A percentile compares a stretch with the other conserved stretches of the same genome.
phyloP scores from a whole-genome alignment of 2,888 invertebrate genomes.

The Eupithecia tripunctaria region DNA sequence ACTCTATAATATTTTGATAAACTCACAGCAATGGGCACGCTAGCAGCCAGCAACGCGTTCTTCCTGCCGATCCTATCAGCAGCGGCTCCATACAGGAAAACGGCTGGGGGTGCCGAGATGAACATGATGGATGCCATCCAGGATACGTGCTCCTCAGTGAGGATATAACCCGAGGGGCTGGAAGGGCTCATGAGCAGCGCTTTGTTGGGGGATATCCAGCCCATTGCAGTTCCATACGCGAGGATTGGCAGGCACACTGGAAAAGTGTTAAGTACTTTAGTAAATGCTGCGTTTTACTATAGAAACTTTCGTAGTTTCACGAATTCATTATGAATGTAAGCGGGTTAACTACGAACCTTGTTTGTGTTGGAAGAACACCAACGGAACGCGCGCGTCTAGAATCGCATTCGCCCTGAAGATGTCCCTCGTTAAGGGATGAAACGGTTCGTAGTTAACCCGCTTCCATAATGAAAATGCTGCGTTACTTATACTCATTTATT shows the following conservation, averaged over 20 bases:
- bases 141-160: slow-evolving; percentile 77
- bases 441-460: too few species aligned
- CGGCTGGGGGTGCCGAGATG: slow-evolving; percentile 83
- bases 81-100: slow-evolving; percentile 79
- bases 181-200: slow-evolving; percentile 72
- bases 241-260: slow-evolving; percentile 83
- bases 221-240: slow-evolving; percentile 82
- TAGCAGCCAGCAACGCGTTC: slow-evolving; percentile 69
- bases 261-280: slow-evolving; percentile 41
- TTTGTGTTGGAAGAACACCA: too few species aligned
- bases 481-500: too few species aligned
- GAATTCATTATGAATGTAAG: too few species aligned
- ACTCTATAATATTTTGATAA: too few species aligned
- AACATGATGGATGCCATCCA: slow-evolving; percentile 85
- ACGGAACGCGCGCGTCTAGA: too few species aligned
- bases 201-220: slow-evolving; percentile 84
- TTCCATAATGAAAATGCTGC: too few species aligned
- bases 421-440: too few species aligned
- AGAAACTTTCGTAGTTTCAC: too few species aligned
- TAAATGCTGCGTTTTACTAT: too few species aligned
- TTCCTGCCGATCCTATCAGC: slow-evolving; percentile 83
- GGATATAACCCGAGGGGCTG: slow-evolving; percentile 65
- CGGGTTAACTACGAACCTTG: too few species aligned
- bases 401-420: too few species aligned
- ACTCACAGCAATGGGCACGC: slow-evolving; percentile 73